Base-by-base conservation (phyloP, 1,140 invertebrate species). In the Amyelois transitella region DNA sequence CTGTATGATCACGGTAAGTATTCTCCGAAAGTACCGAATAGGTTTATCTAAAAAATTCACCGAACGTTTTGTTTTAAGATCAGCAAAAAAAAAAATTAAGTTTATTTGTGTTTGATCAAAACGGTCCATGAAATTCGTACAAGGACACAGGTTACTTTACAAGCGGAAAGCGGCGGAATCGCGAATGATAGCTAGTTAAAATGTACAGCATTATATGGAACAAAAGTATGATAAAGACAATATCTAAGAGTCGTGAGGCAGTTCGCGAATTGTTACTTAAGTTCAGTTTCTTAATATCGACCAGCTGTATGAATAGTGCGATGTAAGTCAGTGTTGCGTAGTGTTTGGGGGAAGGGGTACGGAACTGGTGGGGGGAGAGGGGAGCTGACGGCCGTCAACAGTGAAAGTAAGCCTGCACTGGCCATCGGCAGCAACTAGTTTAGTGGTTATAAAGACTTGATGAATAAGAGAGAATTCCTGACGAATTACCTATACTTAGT, bases 371-470 rank as follows among this genome's bases (percentile, higher is more conserved):
- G 58, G 47, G 52, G 50, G 52, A 45, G 51, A 61, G 65, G 52
- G 54, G 48, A 62, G 62, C 81, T 81, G 79, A 57, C 72, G 82
- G 77, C 81, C 81, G 74, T 62, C 75, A 81, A 68, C 67, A 86
- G 83, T 86, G 83, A 86, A 86, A 86, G 83, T 86, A 68, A 78
- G 69, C 63, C 67, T 68, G 64, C 60, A 52, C 55, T 55, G 63
- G 60, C 61, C 62, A 64, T 67, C 60, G 56, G 45, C 60, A 62
- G 32, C 32, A 38, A 38, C 32, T 38, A 38, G 32, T 38, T 38
- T 38, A 38, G 32, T 14, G 2, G 32, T 38, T 14, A 14, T 38
- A 38, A 38, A n/a, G 32, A 17, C 38, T 22, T 22, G 8, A 24
- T 14, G 12, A 14, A 38, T 38, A 38, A 38, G 32, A 38, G 32